phyloP scores from a whole-genome alignment of 2,113 vertebrate genomes.

The Brachypteracias leptosomus region DNA sequence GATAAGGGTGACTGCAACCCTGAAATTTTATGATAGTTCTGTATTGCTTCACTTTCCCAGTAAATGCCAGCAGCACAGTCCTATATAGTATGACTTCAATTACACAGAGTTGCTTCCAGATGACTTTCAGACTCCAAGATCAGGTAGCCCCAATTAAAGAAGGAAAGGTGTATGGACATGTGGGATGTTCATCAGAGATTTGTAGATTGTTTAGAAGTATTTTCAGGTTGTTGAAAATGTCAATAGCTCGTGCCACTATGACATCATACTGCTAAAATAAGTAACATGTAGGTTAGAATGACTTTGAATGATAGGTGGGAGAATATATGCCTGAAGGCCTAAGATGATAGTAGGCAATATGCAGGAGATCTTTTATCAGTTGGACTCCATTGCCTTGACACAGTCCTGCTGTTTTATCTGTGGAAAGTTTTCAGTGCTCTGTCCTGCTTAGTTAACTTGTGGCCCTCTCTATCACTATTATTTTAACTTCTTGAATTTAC shows the following conservation, averaged over 20 bases:
- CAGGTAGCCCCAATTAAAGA: neutral
- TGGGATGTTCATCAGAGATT: neutral
- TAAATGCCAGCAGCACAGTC: neutral
- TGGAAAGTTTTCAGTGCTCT: neutral
- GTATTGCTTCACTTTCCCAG: neutral
- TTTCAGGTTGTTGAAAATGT: neutral
- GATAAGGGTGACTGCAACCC: conserved; percentile 10
- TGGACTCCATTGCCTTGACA: neutral
- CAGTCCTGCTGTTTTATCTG: neutral
- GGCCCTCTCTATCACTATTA: neutral
- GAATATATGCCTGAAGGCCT: neutral
- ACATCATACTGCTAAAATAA: neutral
- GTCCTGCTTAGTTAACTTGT: neutral
- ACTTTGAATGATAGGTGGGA: neutral
- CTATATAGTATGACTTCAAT: neutral
- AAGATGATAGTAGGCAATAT: neutral
- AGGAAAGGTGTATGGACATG: neutral
- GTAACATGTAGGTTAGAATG: neutral
- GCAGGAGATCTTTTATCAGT: neutral
- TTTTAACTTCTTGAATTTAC: neutral
- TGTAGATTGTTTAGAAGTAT: neutral
- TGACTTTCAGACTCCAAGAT: conserved; percentile 12
- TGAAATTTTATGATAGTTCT: conserved; percentile 20
- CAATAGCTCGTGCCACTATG: neutral
- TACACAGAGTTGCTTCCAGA: neutral